Evolutionary conservation across 2,888 invertebrate genomes (phyloP), one percentile per base, ranked within the genome.

Genomic region (Tenthredo distinguenda): DNA sequence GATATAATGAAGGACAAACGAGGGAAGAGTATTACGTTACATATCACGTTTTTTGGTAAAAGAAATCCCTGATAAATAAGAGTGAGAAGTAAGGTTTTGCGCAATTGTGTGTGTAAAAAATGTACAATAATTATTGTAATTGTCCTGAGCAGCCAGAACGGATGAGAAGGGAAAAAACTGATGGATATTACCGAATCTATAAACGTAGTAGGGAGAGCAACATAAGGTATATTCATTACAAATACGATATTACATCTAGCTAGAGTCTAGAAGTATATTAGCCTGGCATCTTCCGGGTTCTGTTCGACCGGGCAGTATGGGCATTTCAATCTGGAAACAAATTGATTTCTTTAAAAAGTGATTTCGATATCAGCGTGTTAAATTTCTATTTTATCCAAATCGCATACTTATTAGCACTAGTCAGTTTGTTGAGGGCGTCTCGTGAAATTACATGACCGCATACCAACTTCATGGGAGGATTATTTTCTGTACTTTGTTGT

Each of bases 291-390:
- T 85, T 97, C 96, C 34, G 98, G 98, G 89, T 97, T 97, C 93
- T 99, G 99, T 94, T 99, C 99, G 93, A 98, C 96, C 0, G 99
- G 99, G 92, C 99, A 99, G 94, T 99, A 99, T 0, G 99, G 99
- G 92, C 99, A 99, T 95, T 99, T 99, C 93, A 99, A 96, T 92
- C 98, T 98, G 95, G 87, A 96, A 95, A 91, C 89, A 90, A 92
- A 91, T 91, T 90, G 89, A 85, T 90, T 89, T 89, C 90, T 91
- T 86, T 89, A 89, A 90, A 86, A 91, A 90, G 90, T 90, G 90
- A 90, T 90, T 90, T 90, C 89, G 90, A 88, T 89, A 90, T 90
- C 90, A 90, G 86, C 90, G 87, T 86, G 88, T 85, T 85, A 55
- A 37, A 74, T 81, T 18, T 83, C 86, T 87, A 86, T 86, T 89